Percentiles rank a stretch among this genome's conserved stretches.
Conservation (phyloP, 2,888 invertebrate genomes). For the Camponotus fellah region DNA sequence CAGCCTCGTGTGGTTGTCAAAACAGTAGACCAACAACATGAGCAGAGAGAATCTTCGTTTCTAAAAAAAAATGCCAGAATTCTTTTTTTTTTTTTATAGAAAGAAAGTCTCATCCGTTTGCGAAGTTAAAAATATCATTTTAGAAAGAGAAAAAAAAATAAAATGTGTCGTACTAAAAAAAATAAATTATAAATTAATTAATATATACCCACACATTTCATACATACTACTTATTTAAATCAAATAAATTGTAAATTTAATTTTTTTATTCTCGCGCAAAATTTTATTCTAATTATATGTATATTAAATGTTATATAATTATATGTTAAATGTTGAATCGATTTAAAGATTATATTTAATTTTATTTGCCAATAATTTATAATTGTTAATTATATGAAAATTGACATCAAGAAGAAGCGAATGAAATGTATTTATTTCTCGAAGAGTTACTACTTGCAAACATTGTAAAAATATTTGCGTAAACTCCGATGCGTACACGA, state of each 20-base stretch:
- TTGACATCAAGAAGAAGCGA: not conserved
- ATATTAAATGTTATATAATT: not conserved
- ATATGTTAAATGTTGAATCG: not conserved
- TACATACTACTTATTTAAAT: not conserved
- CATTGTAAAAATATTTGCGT: not conserved
- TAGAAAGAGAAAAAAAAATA: not conserved
- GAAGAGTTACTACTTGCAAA: not conserved
- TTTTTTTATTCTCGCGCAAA: not conserved
- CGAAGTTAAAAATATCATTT: not conserved
- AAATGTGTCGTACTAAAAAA: not conserved
- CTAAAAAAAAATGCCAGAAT: conserved; percentile 72
- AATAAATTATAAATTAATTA: not conserved
- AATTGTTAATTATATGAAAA: not conserved
- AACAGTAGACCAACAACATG: conserved; percentile 85
- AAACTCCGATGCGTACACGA: not conserved
- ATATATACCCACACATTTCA: not conserved
- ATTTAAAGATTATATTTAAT: conserved; percentile 30
- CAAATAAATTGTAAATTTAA: not conserved
- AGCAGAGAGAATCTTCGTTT: conserved; percentile 85
- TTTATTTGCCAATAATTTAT: not conserved
- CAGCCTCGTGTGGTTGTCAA: conserved; percentile 85
- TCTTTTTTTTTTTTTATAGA: conserved; percentile 14
- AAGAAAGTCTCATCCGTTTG: not conserved
- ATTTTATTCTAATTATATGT: not conserved
- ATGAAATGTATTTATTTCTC: not conserved